Percentiles rank a stretch among this genome's conserved stretches.
These are phyloP conservation scores for Sceloporus undulatus DNA, from an alignment of 2,113 vertebrate genomes.

Conservation along the genomic window DNA sequence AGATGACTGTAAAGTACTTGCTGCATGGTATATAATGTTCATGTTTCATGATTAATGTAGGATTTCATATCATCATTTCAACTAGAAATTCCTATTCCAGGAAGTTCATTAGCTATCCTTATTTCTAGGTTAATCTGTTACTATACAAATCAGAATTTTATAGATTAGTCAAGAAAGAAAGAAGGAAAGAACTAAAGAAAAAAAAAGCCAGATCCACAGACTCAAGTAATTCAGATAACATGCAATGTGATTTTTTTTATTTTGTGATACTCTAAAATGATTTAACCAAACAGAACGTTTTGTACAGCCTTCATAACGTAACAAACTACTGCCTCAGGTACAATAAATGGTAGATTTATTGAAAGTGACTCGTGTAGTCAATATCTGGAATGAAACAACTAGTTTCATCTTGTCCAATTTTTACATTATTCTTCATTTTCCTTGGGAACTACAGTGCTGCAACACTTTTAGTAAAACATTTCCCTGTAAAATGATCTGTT, in stretches of 20 bases:
- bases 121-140: neutral
- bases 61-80: neutral
- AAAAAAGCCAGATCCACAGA: neutral
- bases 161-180: neutral
- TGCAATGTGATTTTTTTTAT: conserved; percentile 39
- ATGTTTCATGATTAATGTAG: neutral
- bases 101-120: neutral
- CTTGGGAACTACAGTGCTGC: conserved; percentile 63
- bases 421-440: conserved; percentile 79
- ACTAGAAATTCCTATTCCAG: neutral
- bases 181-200: neutral
- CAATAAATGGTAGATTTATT: conserved; percentile 73
- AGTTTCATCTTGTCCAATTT: conserved; percentile 77
- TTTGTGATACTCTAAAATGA: conserved; percentile 35
- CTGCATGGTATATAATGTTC: neutral
- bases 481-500: conserved; percentile 74
- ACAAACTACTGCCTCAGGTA: conserved; percentile 64
- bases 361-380: conserved; percentile 72
- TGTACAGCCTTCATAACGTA: conserved; percentile 58
- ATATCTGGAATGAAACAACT: conserved; percentile 74
- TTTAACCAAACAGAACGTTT: conserved; percentile 58
- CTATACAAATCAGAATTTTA: neutral
- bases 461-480: conserved; percentile 69
- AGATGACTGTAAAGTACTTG: neutral
- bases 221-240: neutral